Conservation (phyloP, 2,797 vertebrate species). For the Xiphophorus birchmanni region DNA sequence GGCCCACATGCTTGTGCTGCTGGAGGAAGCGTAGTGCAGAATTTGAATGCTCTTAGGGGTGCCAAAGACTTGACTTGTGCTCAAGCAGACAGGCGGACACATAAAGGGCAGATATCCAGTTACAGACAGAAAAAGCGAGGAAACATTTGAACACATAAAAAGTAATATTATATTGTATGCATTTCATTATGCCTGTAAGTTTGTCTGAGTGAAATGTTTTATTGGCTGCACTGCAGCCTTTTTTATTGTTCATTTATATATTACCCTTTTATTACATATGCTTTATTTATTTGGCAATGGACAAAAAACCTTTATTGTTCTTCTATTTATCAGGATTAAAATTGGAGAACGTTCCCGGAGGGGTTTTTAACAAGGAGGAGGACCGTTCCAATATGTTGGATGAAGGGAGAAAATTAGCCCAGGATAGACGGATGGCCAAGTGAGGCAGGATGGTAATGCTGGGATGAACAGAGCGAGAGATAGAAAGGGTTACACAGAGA, state of each 20-base stretch:
- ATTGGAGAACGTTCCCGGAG: conserved; percentile 44
- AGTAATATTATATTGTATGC: conserved; percentile 23
- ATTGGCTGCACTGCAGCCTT: conserved; percentile 7
- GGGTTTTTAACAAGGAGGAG: conserved; percentile 47
- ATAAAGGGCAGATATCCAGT: conserved; percentile 45
- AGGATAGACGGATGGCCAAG: conserved; percentile 75
- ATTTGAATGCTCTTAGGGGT: conserved; percentile 65
- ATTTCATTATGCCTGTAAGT: conserved; percentile 33
- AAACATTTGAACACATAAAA: conserved; percentile 25
- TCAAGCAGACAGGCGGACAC: conserved; percentile 39
- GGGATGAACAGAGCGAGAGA: conserved; percentile 76
- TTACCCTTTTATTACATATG: conserved; percentile 37
- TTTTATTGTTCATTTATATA: conserved; percentile 39
- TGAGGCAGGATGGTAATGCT: conserved; percentile 76
- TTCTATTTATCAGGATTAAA: conserved; percentile 48
- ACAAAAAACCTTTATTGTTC: conserved; percentile 42
- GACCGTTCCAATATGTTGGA: conserved; percentile 62
- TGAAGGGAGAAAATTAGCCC: conserved; percentile 63
- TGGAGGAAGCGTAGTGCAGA: conserved; percentile 50
- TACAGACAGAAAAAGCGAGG: conserved; percentile 23
- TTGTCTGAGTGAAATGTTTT: conserved; percentile 34
- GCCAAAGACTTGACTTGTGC: conserved; percentile 53
- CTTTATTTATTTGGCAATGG: conserved; percentile 42
- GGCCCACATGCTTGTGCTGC: conserved; percentile 48
- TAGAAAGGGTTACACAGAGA: conserved; percentile 65